Evolutionary conservation across 2,113 vertebrate genomes (phyloP).

Genomic region (Myotis brandtii): DNA sequence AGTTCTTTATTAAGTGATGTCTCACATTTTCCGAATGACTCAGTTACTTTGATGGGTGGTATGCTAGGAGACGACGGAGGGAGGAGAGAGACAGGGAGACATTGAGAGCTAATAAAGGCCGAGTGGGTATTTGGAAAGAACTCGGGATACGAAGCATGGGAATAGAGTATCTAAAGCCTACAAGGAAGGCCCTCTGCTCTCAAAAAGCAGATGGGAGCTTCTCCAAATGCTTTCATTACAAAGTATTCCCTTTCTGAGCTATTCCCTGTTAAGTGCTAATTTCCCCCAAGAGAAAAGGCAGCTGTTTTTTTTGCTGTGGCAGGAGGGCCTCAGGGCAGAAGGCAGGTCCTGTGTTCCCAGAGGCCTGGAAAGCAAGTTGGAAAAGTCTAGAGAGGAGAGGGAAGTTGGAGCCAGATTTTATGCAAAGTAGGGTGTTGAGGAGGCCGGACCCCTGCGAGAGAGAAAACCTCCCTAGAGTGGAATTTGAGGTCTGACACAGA

Average conservation of each 20-base stretch:
- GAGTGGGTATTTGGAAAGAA: background rate
- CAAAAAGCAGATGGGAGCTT: background rate
- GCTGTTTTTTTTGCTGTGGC: background rate
- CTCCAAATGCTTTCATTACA: background rate
- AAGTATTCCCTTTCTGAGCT: background rate
- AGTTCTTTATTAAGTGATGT: slow-evolving; percentile 63
- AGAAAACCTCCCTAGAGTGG: background rate
- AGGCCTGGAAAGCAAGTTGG: background rate
- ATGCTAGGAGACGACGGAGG: slow-evolving; percentile 52
- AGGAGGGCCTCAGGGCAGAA: background rate
- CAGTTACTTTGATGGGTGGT: slow-evolving; percentile 56
- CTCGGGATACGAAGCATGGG: fast-evolving
- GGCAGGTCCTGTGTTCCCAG: background rate
- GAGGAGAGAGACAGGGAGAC: background rate
- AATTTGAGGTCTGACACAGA: background rate
- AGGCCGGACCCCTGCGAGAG: background rate
- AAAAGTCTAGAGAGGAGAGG: background rate
- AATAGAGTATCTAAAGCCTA: background rate
- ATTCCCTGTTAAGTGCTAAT: background rate
- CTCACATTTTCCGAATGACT: slow-evolving; percentile 76
- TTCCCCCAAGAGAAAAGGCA: slow-evolving; percentile 22
- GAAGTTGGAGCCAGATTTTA: background rate
- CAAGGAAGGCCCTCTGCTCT: background rate
- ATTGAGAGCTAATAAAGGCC: background rate
- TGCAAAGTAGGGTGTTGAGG: background rate